Percentiles rank a stretch among this genome's conserved stretches.
Evolutionary conservation across 2,113 vertebrate genomes (phyloP).

Genomic region (Prionailurus bengalensis): DNA sequence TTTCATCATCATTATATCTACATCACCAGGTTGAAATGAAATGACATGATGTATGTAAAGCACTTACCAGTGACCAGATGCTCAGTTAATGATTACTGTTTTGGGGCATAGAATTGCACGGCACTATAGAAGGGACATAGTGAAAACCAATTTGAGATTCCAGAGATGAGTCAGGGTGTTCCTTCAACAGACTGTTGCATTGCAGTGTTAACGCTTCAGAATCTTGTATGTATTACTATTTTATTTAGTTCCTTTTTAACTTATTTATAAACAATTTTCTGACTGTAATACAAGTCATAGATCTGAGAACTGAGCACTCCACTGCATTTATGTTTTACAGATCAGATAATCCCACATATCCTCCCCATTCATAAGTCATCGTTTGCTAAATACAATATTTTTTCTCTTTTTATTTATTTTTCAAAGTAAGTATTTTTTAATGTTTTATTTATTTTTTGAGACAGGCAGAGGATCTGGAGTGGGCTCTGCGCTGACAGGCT

Average conservation of each 20-base stretch:
- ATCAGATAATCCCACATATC: neutral
- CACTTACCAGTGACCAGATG: neutral
- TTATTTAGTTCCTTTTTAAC: neutral
- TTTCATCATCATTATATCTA: neutral
- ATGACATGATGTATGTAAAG: neutral
- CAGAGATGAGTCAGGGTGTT: neutral
- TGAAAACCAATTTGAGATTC: neutral
- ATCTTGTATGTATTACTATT: neutral
- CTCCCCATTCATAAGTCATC: neutral
- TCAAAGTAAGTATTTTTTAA: too few species aligned
- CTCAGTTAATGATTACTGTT: neutral
- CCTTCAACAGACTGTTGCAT: neutral
- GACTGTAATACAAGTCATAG: neutral
- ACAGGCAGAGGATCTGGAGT: too few species aligned
- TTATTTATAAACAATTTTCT: neutral
- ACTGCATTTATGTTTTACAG: neutral
- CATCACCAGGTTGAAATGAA: neutral
- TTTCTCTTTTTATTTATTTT: neutral
- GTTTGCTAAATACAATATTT: neutral
- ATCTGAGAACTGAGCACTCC: neutral
- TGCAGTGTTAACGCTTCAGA: neutral
- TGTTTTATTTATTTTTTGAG: too few species aligned
- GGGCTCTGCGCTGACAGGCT: too few species aligned
- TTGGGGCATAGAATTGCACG: neutral
- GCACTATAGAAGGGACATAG: neutral